Base-by-base conservation (phyloP, 2,888 invertebrate genomes). In the Microdon myrmicae region DNA sequence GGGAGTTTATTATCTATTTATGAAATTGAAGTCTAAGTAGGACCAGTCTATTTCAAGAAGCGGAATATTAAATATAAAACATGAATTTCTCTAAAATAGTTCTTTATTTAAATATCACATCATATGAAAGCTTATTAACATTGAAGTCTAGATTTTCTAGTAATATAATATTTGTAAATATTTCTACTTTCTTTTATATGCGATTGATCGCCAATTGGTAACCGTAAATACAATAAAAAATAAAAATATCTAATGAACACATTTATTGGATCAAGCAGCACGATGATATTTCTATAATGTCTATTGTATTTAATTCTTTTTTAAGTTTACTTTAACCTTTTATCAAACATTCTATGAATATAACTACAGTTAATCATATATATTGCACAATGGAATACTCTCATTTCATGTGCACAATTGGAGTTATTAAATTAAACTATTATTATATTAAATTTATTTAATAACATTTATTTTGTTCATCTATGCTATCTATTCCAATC, bases 51-150 rank as follows among this genome's bases (percentile, higher is more conserved):
- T n/a, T n/a, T n/a, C n/a, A n/a, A n/a, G n/a, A n/a, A n/a, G n/a
- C n/a, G n/a, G n/a, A n/a, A n/a, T n/a, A n/a, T n/a, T n/a, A n/a
- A n/a, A 44, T 61, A 35, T 61, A 39, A 47, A 37, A 49, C 25
- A 34, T 51, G 17, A 56, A 39, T 43, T 41, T 41, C 20, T 43
- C 43, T 28, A n/a, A 35, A n/a, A 58, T 47, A 58, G 58, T 53
- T 58, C 51, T 47, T 58, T 64, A 51, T 53, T 20, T 37, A 28
- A 38, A 12, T 64, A 64, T 64, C 58, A 64, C 58, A 58, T 64
- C 31, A 35, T 12, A 44, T 49, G 32, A 35, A 43, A 43, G 29
- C 19, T 44, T 25, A 23, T 16, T 17, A 44, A 38, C 25, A 31
- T n/a, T 16, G 25, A 20, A 22, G 23, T 45, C 34, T 44, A 37